These are phyloP conservation scores for Vimba vimba DNA, from an alignment of 2,113 vertebrate species.

Conservation along the genomic window DNA sequence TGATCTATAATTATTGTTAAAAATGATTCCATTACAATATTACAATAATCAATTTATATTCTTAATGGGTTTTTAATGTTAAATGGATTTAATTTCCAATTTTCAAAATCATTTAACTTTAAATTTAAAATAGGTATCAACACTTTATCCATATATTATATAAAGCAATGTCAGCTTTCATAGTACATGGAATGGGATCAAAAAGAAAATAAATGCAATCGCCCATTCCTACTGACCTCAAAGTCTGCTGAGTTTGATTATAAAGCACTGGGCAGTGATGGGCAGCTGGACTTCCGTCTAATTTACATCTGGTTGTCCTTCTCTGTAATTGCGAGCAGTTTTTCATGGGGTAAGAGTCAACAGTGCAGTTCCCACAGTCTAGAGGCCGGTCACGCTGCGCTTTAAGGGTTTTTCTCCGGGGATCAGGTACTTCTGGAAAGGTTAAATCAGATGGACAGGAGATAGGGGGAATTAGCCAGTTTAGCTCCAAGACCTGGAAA, in stretches of 20 bases:
- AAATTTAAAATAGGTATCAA: no score
- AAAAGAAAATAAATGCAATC: neutral
- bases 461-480: neutral
- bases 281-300: slow-evolving; percentile 31
- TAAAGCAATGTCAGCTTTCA: neutral
- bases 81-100: no score
- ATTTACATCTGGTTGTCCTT: slow-evolving; percentile 43
- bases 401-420: neutral
- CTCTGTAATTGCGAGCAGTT: slow-evolving; percentile 46
- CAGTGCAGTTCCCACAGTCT: slow-evolving; percentile 47
- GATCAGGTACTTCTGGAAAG: slow-evolving; percentile 36
- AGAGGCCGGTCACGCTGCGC: neutral
- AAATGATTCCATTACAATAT: neutral
- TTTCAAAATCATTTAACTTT: no score
- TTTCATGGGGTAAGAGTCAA: slow-evolving; percentile 33
- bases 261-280: slow-evolving; percentile 34
- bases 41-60: neutral
- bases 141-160: neutral
- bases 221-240: neutral
- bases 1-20: neutral
- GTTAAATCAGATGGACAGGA: neutral
- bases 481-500: slow-evolving; percentile 23
- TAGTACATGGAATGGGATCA: neutral
- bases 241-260: slow-evolving; percentile 45
- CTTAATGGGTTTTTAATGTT: neutral